Evolutionary conservation across 2,113 vertebrate species (phyloP), one percentile per base, ranked within the genome.

Genomic region (Phycodurus eques): DNA sequence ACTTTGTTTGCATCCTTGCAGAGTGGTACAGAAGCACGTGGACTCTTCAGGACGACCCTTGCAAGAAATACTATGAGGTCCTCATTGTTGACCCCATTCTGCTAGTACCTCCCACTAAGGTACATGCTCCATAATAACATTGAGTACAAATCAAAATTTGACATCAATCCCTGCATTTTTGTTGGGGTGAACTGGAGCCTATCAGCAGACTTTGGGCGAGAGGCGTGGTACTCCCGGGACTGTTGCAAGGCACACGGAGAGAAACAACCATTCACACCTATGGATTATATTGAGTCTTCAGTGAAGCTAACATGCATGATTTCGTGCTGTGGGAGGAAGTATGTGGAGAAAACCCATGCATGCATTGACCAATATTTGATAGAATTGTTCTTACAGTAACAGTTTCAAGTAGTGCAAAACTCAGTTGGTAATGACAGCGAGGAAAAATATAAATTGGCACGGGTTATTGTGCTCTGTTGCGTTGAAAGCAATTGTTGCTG

Each of bases 41-140:
- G 92, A 96, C 94, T 0, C 86, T 94, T 67, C 94, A 94, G 82
- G 96, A 96, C 1, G 97, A 98, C 81, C 93, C 95, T 2, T 99
- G 97, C 87, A 93, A 94, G 87, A 94, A 88, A 70, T 98, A 98
- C 78, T 96, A 96, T 31, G 94, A 98, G 84, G 85, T 89, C 17
- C 77, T 99, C 4, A 8, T 97, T n/a, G 93, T 99, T 72, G 94
- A 96, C 82, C 97, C 98, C 0, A 78, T 95, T 72, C 88, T 94
- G 87, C 75, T 96, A 66, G 97, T 99, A 46, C 93, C 97, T n/a
- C 97, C 96, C 42, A 95, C 91, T 27, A 98, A 96, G 94, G 97
- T 97, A 90, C 22, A 60, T 8, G 6, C 14, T 14, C 13, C 9
- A n/a, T n/a, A 1, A 2, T 39, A 61, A 35, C 59, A 61, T 10